Evolutionary conservation across 2,797 vertebrate genomes (phyloP), one percentile per base, ranked within the genome.

Genomic region (Diplodus puntazzo): DNA sequence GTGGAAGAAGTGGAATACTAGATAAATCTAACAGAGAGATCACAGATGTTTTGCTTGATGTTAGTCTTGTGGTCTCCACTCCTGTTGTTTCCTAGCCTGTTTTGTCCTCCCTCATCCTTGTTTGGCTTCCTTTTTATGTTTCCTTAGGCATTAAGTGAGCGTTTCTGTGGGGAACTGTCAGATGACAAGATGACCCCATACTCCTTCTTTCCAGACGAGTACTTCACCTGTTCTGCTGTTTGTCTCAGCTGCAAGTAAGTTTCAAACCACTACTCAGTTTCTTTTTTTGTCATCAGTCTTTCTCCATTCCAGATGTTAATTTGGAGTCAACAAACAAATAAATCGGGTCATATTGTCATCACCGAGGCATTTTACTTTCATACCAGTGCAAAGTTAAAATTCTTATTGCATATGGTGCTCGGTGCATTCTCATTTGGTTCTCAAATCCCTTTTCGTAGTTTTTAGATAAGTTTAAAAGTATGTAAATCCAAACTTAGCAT

Each of bases 181-280:
- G 96, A 96, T 7, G 94, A 96, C 23, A 94, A 93, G 80, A 87
- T 95, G 81, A 91, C 84, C 67, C 79, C 94, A 43, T 93, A 91
- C 86, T 96, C 94, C 59, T 96, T 97, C 87, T 97, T 97, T 85
- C 96, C 96, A 8, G 96, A 97, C 6, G 96, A 97, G 83, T 97
- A 97, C 85, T 97, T 97, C 86, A 97, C 96, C 80, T 97, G 96
- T 85, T 95, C 96, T 0, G 92, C 95, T 13, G 89, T 94, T 57
- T 97, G 96, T 75, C 94, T 96, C 73, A 96, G 96, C 92, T 97
- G 96, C 95, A 95, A 92, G 96, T 96, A 91, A 88, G 93, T 46
- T 10, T 7, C 0, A 27, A 53, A 23, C 17, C 5, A 7, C 8
- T 10, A 12, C 21, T 49, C 8, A 3, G 10, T 27, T 16, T 27